Evolutionary conservation across 2,888 invertebrate species (phyloP), one percentile per base, ranked within the genome.

Genomic region (Callosobruchus maculatus): DNA sequence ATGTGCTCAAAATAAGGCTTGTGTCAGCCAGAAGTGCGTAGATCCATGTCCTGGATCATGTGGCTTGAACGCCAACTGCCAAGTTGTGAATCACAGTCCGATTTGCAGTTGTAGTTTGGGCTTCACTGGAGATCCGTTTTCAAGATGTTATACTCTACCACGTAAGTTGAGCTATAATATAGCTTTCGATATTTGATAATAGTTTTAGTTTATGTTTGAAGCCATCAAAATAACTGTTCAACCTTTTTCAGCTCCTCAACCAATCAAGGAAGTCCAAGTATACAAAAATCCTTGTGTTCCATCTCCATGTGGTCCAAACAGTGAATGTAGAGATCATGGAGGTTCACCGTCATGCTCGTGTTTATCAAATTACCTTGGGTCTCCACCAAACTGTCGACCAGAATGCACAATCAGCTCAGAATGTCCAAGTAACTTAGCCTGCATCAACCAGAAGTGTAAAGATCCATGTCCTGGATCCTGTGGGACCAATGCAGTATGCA

Each of bases 281-380:
- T 84, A 87, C 72, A 81, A 84, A 2, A 89, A 91, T 80, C 92
- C 92, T 18, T 93, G 93, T 80, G 87, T 90, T 71, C 95, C 95
- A 72, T 92, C 93, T 49, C 95, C 95, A 0, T 95, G 95, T 82
- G 95, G 95, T 21, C 91, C 94, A 5, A 94, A 95, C 84, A 92
- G 93, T 80, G 90, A 93, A 83, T 95, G 95, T 83, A 91, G 91
- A 74, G 92, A 92, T 81, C 85, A 91, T 72, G 83, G 83, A 72
- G 82, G 83, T 78, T 85, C 82, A 83, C 92, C 93, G 7, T 90
- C 93, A 0, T 92, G 92, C 80, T 88, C 90, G 18, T 92, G 92
- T 80, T 82, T 90, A 67, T 83, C 88, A 0, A 88, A 88, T 73
- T 93, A 90, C 82, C 86, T 89, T 31, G 92, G 92, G 22, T 86